Conservation (phyloP, 2,113 vertebrate species). For the Centropus unirufus region DNA sequence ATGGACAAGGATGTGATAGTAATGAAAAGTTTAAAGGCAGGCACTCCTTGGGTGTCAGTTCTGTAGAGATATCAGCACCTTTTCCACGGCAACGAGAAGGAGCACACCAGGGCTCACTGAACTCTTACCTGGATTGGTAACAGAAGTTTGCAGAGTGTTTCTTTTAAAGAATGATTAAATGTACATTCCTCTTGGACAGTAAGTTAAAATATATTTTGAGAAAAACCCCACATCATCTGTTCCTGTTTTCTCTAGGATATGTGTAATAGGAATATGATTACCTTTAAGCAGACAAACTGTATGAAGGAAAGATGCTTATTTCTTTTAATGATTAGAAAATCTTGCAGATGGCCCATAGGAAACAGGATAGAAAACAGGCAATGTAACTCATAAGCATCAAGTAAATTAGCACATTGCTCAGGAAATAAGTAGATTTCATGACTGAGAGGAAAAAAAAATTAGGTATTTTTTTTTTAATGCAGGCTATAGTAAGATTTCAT, state of each 20-base stretch:
- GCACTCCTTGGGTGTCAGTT: background rate
- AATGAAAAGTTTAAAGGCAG: background rate
- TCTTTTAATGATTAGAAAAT: conserved; percentile 36
- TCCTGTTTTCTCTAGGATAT: background rate
- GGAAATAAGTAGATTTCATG: conserved; percentile 26
- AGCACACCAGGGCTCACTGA: background rate
- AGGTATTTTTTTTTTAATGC: background rate
- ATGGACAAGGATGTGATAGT: background rate
- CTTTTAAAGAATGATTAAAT: background rate
- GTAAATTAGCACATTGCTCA: conserved; percentile 8
- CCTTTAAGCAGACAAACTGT: background rate
- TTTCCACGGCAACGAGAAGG: background rate
- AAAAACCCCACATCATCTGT: fast-evolving
- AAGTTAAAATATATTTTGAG: background rate
- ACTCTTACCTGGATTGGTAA: background rate
- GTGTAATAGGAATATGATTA: background rate
- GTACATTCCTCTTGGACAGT: background rate
- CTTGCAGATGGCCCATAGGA: conserved; percentile 14
- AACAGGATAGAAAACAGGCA: background rate
- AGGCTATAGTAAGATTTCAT: background rate
- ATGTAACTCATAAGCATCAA: background rate
- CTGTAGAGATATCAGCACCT: background rate
- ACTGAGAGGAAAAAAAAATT: background rate
- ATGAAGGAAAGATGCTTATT: conserved; percentile 54
- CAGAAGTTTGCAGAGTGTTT: background rate